phyloP scores from a whole-genome alignment of 2,113 vertebrate genomes.

The Rhinoderma darwinii region DNA sequence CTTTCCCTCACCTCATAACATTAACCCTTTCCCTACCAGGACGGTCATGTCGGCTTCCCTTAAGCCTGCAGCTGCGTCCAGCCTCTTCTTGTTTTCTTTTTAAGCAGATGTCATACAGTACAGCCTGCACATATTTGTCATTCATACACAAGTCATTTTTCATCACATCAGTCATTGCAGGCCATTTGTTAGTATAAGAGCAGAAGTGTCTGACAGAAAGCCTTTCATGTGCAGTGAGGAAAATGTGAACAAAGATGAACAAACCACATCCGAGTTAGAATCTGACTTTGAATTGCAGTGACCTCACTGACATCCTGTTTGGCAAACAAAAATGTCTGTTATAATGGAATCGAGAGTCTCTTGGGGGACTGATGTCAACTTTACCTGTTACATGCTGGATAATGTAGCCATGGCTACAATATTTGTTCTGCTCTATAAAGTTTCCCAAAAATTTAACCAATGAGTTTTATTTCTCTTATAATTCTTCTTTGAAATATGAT shows the following conservation, averaged over 20 bases:
- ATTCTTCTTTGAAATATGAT: background rate
- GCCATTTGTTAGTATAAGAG: conserved; percentile 45
- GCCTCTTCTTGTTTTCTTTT: background rate
- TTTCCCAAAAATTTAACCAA: conserved; percentile 34
- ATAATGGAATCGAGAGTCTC: conserved; percentile 43
- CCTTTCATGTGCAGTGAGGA: conserved; percentile 39
- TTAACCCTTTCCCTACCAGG: no score
- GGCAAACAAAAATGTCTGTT: conserved; percentile 47
- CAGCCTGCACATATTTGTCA: conserved; percentile 2
- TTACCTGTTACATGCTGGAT: conserved; percentile 50
- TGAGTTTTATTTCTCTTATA: background rate
- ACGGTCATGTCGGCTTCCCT: no score
- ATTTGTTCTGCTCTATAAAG: conserved; percentile 27
- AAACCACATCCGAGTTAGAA: conserved; percentile 48
- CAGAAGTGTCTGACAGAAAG: conserved; percentile 18
- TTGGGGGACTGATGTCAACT: conserved; percentile 41
- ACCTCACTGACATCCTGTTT: conserved; percentile 57
- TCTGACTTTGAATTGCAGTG: conserved; percentile 42
- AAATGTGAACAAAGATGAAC: conserved; percentile 51
- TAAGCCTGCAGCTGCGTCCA: no score
- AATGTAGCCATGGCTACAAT: conserved; percentile 49
- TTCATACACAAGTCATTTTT: conserved; percentile 27
- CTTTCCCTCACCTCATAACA: no score
- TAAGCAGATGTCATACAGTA: background rate
- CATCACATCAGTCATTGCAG: conserved; percentile 15